Base-by-base conservation (phyloP, 1,140 invertebrate genomes). In the Phymastichus coffea region DNA sequence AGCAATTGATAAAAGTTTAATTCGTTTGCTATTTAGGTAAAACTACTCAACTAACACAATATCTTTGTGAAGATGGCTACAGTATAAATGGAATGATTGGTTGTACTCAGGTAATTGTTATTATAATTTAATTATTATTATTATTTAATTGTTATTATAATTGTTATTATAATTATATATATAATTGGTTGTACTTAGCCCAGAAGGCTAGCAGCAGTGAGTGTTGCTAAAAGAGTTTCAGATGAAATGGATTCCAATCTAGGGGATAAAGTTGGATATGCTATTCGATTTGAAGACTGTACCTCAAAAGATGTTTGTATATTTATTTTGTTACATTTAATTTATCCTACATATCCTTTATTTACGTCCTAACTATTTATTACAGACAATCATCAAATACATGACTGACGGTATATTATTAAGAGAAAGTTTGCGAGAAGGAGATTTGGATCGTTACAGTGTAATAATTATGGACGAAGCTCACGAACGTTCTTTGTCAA, bases 381-480 rank as follows among this genome's bases (percentile, higher is more conserved):
- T 85, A 75, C 84, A 93, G 73, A 98, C 97, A 0, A 87, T 97
- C 7, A 98, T 99, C 37, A 99, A 99, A 78, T 99, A 99, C 74
- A 99, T 99, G 96, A 99, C 97, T 1, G 97, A 99, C 79, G 97
- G 97, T 83, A 99, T 99, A 68, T 78, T 99, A 44, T 80, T 99
- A 4, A 82, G 97, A 57, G 97, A 99, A 78, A 97, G 95, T 57
- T 82, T 99, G 17, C 80, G 95, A 1, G 97, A 99, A 72, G 87
- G 94, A 0, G 96, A 99, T 77, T 80, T 99, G 43, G 97, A 99
- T 73, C 86, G 95, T 70, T 99, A 99, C 80, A 92, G 93, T 70
- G 94, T 93, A 0, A 86, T 99, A 51, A 98, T 99, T 48, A 99
- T 99, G 97, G 97, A 99, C 75, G 97, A 99, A 85, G 97, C 97